Percentiles rank a stretch among this genome's conserved stretches.
Evolutionary conservation across 2,113 vertebrate species (phyloP).

Genomic region (Tichodroma muraria): DNA sequence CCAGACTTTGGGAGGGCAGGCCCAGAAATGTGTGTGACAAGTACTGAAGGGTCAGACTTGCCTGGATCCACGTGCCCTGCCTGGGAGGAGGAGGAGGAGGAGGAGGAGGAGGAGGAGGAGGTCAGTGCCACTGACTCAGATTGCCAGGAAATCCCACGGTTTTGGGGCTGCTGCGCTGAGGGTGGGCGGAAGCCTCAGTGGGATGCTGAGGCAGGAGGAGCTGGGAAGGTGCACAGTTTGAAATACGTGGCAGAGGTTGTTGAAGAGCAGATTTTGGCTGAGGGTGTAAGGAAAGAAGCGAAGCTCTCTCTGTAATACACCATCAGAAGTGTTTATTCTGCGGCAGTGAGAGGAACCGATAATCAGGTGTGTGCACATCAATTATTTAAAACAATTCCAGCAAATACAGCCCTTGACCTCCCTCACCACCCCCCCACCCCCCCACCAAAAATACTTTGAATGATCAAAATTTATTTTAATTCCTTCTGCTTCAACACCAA

Average conservation of each 20-base stretch:
- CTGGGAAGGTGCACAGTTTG: background rate
- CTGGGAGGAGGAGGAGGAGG: background rate
- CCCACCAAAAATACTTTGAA: background rate
- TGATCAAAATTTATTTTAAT: background rate
- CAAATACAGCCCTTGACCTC: slow-evolving; percentile 12
- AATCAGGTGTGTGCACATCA: background rate
- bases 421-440: background rate
- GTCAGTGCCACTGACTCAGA: background rate
- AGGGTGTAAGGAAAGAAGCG: background rate
- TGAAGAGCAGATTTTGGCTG: background rate
- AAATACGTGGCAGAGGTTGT: background rate
- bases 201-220: background rate
- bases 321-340: slow-evolving; percentile 52
- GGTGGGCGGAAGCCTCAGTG: rapidly evolving
- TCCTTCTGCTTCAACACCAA: slow-evolving; percentile 1
- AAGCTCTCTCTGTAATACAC: background rate
- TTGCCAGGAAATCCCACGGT: rapidly evolving
- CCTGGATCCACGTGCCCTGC: background rate
- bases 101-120: background rate
- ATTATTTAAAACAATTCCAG: slow-evolving; percentile 34
- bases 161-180: background rate
- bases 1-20: background rate
- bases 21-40: background rate
- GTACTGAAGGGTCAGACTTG: background rate
- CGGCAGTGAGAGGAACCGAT: slow-evolving; percentile 7